phyloP scores from a whole-genome alignment of 2,797 vertebrate species.

The Nasua narica region DNA sequence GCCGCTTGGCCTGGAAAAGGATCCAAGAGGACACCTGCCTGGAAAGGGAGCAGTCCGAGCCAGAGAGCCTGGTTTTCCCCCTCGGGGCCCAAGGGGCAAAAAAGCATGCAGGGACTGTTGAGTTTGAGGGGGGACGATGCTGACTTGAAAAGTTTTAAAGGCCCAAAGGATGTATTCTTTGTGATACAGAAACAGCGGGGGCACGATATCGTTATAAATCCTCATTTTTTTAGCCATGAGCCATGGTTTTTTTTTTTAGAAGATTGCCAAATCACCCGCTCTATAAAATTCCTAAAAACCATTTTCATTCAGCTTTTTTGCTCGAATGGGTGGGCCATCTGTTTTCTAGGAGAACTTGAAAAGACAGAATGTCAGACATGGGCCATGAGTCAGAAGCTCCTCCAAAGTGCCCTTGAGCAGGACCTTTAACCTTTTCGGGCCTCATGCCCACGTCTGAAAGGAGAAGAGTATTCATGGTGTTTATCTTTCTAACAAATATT shows the following conservation, averaged over 20 bases:
- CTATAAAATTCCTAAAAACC: background rate
- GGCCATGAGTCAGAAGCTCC: constrained; percentile 13
- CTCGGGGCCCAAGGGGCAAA: background rate
- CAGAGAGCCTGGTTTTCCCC: background rate
- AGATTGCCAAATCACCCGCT: background rate
- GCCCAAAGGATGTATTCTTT: background rate
- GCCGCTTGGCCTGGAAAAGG: too few species aligned
- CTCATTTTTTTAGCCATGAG: background rate
- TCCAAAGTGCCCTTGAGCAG: background rate
- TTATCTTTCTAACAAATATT: constrained; percentile 33
- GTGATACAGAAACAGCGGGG: background rate
- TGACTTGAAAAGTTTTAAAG: background rate
- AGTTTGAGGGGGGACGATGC: background rate
- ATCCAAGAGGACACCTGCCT: background rate
- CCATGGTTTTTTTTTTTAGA: background rate
- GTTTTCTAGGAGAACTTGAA: background rate
- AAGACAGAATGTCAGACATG: constrained; percentile 22
- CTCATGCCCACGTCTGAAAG: background rate
- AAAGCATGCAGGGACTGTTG: background rate
- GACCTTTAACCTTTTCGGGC: constrained; percentile 18
- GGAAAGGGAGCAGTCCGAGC: background rate
- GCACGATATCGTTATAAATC: background rate
- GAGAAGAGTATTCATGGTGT: background rate
- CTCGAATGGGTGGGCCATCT: background rate
- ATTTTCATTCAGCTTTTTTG: constrained; percentile 28